phyloP scores from a whole-genome alignment of 2,113 vertebrate genomes.

The Lophotis ruficrista region DNA sequence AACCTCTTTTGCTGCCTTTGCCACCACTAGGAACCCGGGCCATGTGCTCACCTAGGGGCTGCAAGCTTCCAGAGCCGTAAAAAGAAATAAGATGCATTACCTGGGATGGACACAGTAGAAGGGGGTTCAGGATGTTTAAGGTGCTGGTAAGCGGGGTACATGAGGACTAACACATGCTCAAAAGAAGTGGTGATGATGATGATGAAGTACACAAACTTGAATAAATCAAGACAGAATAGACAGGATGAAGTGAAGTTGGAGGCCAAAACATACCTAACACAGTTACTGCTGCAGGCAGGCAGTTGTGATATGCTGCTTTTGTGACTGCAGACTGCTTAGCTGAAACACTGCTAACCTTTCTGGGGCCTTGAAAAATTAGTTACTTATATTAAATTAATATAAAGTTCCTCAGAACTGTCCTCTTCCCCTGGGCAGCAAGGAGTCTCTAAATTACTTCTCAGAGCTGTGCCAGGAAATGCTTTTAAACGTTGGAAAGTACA shows the following conservation, averaged over 20 bases:
- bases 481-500: not conserved
- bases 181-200: not conserved
- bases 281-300: not conserved
- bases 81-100: not conserved
- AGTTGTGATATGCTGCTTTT: accelerated
- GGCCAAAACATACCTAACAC: not conserved
- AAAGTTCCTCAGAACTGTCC: not conserved
- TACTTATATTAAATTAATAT: not conserved
- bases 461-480: not conserved
- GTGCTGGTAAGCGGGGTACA: not conserved
- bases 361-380: not conserved
- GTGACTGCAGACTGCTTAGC: not conserved
- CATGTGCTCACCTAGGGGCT: not conserved
- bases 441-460: not conserved
- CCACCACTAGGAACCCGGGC: not conserved
- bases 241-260: not conserved
- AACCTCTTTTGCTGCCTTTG: not conserved
- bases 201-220: not conserved
- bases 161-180: not conserved
- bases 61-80: not conserved
- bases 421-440: not conserved
- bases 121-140: not conserved
- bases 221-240: not conserved
- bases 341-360: not conserved
- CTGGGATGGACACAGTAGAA: not conserved